Percentiles rank a stretch among this genome's conserved stretches.
phyloP scores from a whole-genome alignment of 2,113 vertebrate species.

The Mohoua ochrocephala region DNA sequence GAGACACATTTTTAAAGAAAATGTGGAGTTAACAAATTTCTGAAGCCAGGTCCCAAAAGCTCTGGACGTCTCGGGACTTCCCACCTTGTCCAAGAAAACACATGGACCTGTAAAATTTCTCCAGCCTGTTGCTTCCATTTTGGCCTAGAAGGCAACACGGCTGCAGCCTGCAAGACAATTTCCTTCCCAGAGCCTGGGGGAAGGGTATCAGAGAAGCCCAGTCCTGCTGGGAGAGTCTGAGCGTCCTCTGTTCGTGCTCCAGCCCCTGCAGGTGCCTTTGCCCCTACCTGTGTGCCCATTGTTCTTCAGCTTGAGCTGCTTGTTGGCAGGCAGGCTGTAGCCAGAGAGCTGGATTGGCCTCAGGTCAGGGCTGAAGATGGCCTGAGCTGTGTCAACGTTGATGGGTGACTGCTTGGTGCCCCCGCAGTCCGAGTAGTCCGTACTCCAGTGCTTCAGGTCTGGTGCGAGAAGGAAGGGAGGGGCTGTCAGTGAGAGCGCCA shows the following conservation, averaged over 20 bases:
- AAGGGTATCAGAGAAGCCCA: background rate
- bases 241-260: background rate
- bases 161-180: background rate
- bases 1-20: background rate
- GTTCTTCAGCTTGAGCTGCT: conserved; percentile 61
- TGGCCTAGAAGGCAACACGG: background rate
- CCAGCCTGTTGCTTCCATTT: background rate
- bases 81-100: background rate
- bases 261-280: background rate
- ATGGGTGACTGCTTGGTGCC: conserved; percentile 71
- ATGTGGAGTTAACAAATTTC: background rate
- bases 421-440: background rate
- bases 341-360: conserved; percentile 50
- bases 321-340: conserved; percentile 28
- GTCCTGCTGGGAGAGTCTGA: background rate
- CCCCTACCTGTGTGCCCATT: conserved; percentile 74
- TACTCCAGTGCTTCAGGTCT: conserved; percentile 40
- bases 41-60: background rate
- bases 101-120: background rate
- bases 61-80: background rate
- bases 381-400: conserved; percentile 33
- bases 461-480: background rate
- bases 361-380: conserved; percentile 47
- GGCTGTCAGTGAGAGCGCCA: fast-evolving
- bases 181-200: background rate